Evolutionary conservation across 1,140 invertebrate species (phyloP), one percentile per base, ranked within the genome.

Genomic region (Papilio machaon): DNA sequence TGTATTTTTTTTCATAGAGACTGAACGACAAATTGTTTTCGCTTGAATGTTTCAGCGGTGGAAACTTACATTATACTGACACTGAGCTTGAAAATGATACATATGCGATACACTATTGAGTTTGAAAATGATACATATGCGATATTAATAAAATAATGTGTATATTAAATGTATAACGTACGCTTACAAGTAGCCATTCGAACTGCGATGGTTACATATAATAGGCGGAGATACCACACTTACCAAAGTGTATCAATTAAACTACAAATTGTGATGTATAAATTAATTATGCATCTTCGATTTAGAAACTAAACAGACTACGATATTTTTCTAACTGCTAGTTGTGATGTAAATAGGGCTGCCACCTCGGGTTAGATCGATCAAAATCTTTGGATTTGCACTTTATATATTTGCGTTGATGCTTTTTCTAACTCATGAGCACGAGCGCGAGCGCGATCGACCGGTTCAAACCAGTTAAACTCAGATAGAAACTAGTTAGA

Each of bases 151-250:
- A 90, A 90, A 89, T 86, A 87, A 86, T 89, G 87, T 89, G 86
- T 89, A 91, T 92, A 92, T 85, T 91, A 70, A 88, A 89, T 89
- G 88, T 90, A 89, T 88, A 91, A 94, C 92, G 89, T 92, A 94
- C 90, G 87, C 91, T 93, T 91, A 91, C 87, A 91, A 91, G 91
- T 94, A 93, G 89, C 91, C 91, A 94, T 91, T 90, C 85, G 83
- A 92, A 91, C 87, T 87, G 84, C 90, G 91, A 92, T 92, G 91
- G 89, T 92, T 93, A 93, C 88, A 93, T 90, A 92, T 92, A 92
- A 94, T 94, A 94, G 93, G 93, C 93, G 93, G 93, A 94, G 88
- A 92, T 84, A 89, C 89, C 89, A 93, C 93, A 94, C 93, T 94
- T 93, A 91, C 88, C 88, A 91, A 92, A 92, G 93, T 94, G 92